A percentile compares a stretch with the other conserved stretches of the same genome.
Evolutionary conservation across 30 jellyfish, hydroid and myxozoan species (phyloP).

Genomic region (Calvadosia cruxmelitensis): DNA sequence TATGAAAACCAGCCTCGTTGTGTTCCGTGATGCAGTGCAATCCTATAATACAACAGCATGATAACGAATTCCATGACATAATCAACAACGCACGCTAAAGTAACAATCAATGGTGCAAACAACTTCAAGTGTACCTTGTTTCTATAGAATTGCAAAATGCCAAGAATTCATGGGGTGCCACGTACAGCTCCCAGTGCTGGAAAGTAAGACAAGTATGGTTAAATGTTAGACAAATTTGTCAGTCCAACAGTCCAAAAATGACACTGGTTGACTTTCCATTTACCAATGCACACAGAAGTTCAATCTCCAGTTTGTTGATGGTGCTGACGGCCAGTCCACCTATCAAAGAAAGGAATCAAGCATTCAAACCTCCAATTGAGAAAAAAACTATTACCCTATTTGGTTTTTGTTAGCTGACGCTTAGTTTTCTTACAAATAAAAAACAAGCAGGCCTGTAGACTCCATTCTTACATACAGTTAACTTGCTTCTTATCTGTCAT

Average conservation of each 20-base stretch:
- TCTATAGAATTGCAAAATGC: slow-evolving; percentile 39
- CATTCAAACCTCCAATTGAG: too few species aligned
- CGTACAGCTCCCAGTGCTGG: slow-evolving; percentile 65
- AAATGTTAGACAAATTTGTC: too few species aligned
- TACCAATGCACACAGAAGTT: slow-evolving; percentile 80
- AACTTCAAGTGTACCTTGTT: slow-evolving; percentile 45
- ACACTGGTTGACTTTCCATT: slow-evolving; percentile 3
- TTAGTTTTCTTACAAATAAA: too few species aligned
- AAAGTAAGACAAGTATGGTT: too few species aligned
- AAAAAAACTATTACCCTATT: too few species aligned
- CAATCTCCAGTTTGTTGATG: slow-evolving; percentile 69
- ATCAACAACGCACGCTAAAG: neutral
- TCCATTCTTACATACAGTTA: too few species aligned
- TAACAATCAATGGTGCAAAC: too few species aligned
- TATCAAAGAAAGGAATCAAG: neutral
- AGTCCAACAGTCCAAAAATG: neutral
- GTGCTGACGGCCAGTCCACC: slow-evolving; percentile 96
- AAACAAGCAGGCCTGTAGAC: too few species aligned
- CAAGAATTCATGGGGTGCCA: slow-evolving; percentile 63
- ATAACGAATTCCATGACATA: too few species aligned
- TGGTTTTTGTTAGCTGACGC: too few species aligned
- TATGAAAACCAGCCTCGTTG: slow-evolving; percentile 94
- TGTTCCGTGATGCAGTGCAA: slow-evolving; percentile 75
- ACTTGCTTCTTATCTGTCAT: too few species aligned
- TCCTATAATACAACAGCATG: too few species aligned